Evolutionary conservation across 2,113 vertebrate species (phyloP), one percentile per base, ranked within the genome.

Genomic region (Halichoeres trimaculatus): DNA sequence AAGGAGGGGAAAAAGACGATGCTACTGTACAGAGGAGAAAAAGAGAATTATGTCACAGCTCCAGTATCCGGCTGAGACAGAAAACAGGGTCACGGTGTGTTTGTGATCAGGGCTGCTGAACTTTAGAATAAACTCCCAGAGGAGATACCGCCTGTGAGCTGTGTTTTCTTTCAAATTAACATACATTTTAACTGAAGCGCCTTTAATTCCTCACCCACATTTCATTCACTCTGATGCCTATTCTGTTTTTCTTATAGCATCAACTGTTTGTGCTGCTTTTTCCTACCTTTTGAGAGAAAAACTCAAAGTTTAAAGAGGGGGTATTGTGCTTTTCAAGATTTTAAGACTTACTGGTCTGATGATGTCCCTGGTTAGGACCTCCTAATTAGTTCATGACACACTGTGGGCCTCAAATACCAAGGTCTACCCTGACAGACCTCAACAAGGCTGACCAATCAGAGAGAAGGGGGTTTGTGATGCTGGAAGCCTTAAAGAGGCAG

Each of bases 21-120:
- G 43, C 24, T 26, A 10, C 7, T 14, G 36, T 36, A 51, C n/a
- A 19, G 45, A 24, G 30, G 30, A 6, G 41, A 60, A 64, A 1
- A 0, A 41, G 36, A 70, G 59, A 79, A 68, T 79, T 64, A 57
- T 78, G 74, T 55, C 34, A 63, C 2, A 47, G 52, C 35, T 30
- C 40, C 40, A 53, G 16, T 56, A 52, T 70, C 55, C 66, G 40
- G 54, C 22, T n/a, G 38, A 48, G 13, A 53, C 45, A 76, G 24
- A 70, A n/a, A 48, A 22, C 52, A 22, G 5, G 64, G 40, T 65
- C 60, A 56, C 0, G 53, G 14, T 10, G 30, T 6, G 63, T 77
- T 78, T 74, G 60, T 51, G 80, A 26, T 65, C 13, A 2, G 7
- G 24, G 35, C 17, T 30, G 56, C 19, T 38, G 19, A 60, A 70